Conservation (phyloP, 1,140 invertebrate species). For the Neodiprion virginianus region DNA sequence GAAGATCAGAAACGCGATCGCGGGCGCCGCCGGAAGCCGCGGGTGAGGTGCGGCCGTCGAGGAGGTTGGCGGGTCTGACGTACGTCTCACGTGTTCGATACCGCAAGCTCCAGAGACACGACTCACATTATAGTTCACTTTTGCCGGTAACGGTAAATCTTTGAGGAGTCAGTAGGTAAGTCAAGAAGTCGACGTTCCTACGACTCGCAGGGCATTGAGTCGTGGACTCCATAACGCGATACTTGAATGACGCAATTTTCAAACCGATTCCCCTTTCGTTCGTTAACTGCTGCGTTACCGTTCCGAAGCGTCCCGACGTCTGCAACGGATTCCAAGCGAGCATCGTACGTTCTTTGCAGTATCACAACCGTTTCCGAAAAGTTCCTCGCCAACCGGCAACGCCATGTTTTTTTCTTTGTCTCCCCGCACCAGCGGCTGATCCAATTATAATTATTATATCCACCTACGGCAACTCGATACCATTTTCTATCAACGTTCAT, state of each 20-base stretch:
- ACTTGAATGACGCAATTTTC: neutral
- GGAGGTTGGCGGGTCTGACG: neutral
- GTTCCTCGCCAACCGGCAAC: too few species aligned
- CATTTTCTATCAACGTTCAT: too few species aligned
- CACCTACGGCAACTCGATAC: too few species aligned
- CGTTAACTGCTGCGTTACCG: neutral
- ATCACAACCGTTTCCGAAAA: too few species aligned
- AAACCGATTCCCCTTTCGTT: constrained; percentile 3
- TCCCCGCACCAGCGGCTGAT: too few species aligned
- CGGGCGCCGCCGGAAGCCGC: too few species aligned
- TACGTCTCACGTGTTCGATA: constrained; percentile 27
- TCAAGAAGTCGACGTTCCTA: neutral
- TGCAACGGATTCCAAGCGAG: too few species aligned
- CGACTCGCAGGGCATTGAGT: neutral
- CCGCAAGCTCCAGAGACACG: constrained; percentile 55
- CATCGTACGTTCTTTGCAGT: too few species aligned
- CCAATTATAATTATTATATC: too few species aligned
- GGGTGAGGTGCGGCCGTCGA: too few species aligned
- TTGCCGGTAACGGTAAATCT: constrained; percentile 54
- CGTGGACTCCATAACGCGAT: neutral
- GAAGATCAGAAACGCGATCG: neutral
- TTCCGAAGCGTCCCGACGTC: too few species aligned
- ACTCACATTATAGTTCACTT: constrained; percentile 51
- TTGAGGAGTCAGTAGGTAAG: constrained; percentile 49
- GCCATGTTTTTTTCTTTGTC: too few species aligned